These are phyloP conservation scores for Semnornis frantzii DNA, from an alignment of 2,113 vertebrate species.

Conservation along the genomic window DNA sequence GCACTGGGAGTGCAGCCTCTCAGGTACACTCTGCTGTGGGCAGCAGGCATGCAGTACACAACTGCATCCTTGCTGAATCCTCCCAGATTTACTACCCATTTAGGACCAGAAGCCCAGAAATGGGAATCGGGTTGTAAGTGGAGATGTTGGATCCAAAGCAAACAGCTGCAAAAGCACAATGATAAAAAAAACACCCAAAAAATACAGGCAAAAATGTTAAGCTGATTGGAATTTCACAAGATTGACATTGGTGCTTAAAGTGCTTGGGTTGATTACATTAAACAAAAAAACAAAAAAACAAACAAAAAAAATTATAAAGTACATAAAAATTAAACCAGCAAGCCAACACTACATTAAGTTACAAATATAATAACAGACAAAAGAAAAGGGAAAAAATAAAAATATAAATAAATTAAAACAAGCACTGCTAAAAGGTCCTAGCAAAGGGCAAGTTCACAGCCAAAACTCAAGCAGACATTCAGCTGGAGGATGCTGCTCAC, in stretches of 20 bases:
- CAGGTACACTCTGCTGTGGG: neutral
- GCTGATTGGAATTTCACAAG: constrained; percentile 62
- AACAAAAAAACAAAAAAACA: neutral
- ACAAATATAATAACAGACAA: constrained; percentile 59
- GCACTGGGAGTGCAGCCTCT: accelerated
- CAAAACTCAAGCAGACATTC: neutral
- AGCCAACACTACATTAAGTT: constrained; percentile 36
- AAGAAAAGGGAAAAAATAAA: neutral
- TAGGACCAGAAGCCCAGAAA: neutral
- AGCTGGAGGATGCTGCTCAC: neutral
- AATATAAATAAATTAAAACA: constrained; percentile 70
- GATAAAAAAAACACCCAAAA: neutral
- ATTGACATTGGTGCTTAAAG: constrained; percentile 73
- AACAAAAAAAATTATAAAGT: neutral
- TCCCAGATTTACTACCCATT: neutral
- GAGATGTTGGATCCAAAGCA: neutral
- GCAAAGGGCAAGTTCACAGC: constrained; percentile 43
- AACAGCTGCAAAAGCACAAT: neutral
- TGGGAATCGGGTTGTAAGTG: neutral
- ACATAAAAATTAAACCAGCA: constrained; percentile 58
- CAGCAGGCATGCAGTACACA: neutral
- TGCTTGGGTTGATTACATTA: constrained; percentile 66
- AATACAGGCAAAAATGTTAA: neutral
- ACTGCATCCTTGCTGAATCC: neutral
- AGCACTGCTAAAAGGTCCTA: constrained; percentile 38